Conservation (phyloP, 1,140 invertebrate genomes). For the Cherax quadricarinatus region DNA sequence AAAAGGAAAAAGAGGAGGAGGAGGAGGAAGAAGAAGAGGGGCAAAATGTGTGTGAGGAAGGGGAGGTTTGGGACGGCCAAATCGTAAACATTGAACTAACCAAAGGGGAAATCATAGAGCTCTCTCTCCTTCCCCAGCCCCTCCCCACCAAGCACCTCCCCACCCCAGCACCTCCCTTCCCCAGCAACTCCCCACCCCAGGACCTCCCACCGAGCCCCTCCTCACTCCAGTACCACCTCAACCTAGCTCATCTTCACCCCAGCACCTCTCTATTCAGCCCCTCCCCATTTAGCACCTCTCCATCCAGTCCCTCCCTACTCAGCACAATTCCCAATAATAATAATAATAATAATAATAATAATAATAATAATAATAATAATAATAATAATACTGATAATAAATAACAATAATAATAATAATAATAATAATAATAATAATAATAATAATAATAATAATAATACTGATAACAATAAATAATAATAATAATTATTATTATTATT, state of each 20-base stretch:
- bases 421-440: no score
- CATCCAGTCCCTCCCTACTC: no score
- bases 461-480: no score
- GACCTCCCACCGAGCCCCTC: no score
- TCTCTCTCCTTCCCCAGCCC: neutral
- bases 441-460: no score
- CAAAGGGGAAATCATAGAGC: neutral
- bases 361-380: no score
- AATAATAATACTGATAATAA: no score
- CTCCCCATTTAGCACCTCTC: neutral
- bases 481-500: no score
- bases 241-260: neutral
- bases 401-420: no score
- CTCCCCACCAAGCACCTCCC: neutral
- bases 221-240: neutral
- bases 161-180: neutral
- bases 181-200: neutral
- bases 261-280: neutral
- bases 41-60: neutral
- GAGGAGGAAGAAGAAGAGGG: neutral
- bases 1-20: neutral
- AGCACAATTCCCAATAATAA: neutral
- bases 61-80: neutral
- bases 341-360: no score
- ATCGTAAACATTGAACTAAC: conserved; percentile 12